Percentiles rank a stretch among this genome's conserved stretches.
These are phyloP conservation scores for Barypeithes pellucidus DNA, from an alignment of 2,888 invertebrate species.

Conservation along the genomic window DNA sequence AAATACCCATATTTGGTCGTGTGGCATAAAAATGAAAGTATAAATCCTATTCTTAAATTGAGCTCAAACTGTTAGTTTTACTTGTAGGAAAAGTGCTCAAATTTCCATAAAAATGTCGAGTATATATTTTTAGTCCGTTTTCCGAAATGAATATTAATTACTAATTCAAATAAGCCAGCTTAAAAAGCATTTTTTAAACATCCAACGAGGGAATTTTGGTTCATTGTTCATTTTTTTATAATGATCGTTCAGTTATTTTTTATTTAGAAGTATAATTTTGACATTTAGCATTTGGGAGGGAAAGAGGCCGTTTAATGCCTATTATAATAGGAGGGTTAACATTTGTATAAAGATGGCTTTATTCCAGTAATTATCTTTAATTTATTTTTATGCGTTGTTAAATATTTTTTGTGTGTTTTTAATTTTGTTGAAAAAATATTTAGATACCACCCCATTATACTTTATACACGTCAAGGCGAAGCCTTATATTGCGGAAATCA, in stretches of 20 bases:
- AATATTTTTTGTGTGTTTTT: too few species aligned
- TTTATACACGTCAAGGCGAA: too few species aligned
- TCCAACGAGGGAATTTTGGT: not conserved
- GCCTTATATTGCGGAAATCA: too few species aligned
- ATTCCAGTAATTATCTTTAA: not conserved
- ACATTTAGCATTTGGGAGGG: constrained; percentile 11
- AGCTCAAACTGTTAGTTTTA: too few species aligned
- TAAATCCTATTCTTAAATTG: too few species aligned
- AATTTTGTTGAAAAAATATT: too few species aligned
- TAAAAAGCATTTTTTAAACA: constrained; percentile 12
- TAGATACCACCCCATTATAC: too few species aligned
- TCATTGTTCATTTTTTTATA: constrained; percentile 12
- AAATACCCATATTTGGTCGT: too few species aligned
- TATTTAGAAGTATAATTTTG: constrained; percentile 4
- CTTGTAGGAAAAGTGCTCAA: too few species aligned
- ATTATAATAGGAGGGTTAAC: not conserved
- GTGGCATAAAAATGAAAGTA: too few species aligned
- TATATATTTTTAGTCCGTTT: not conserved
- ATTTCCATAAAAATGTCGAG: too few species aligned
- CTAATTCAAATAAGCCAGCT: constrained; percentile 6
- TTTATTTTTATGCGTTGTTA: not conserved
- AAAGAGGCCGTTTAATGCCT: not conserved
- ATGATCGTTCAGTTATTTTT: constrained; percentile 16
- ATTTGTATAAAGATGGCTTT: not conserved
- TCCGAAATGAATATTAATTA: not conserved